A percentile compares a stretch with the other conserved stretches of the same genome.
Evolutionary conservation across 2,113 vertebrate species (phyloP).

Genomic region (Bambusicola thoracicus): DNA sequence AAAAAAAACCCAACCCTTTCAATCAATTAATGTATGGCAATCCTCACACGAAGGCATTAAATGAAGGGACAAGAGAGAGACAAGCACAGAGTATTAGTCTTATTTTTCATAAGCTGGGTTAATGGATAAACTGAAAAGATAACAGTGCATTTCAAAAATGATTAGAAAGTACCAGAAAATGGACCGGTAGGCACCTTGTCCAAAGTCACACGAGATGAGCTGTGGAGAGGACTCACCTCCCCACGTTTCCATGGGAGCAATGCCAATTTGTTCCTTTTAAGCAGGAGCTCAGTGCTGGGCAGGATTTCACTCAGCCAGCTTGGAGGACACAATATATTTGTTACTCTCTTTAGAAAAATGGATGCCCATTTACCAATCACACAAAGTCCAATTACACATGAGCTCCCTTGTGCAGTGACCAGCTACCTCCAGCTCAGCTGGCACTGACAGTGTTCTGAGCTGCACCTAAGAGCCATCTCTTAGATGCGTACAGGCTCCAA

Average conservation of each 20-base stretch:
- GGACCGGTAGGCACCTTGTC: background rate
- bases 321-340: background rate
- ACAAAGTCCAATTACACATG: background rate
- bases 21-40: background rate
- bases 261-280: background rate
- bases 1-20: background rate
- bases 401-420: background rate
- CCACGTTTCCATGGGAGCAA: background rate
- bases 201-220: background rate
- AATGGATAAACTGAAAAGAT: background rate
- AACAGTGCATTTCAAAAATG: background rate
- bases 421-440: background rate
- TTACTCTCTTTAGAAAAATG: background rate
- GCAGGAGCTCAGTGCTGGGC: background rate
- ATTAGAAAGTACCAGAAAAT: background rate
- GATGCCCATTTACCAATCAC: background rate
- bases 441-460: rapidly evolving
- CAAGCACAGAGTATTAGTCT: background rate
- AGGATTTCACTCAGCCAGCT: background rate
- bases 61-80: background rate
- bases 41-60: background rate
- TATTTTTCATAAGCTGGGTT: background rate
- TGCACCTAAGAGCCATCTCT: background rate
- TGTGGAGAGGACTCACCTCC: background rate
- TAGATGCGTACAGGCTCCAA: background rate